Conservation (phyloP, 2,888 invertebrate genomes). For the Idaea straminata region DNA sequence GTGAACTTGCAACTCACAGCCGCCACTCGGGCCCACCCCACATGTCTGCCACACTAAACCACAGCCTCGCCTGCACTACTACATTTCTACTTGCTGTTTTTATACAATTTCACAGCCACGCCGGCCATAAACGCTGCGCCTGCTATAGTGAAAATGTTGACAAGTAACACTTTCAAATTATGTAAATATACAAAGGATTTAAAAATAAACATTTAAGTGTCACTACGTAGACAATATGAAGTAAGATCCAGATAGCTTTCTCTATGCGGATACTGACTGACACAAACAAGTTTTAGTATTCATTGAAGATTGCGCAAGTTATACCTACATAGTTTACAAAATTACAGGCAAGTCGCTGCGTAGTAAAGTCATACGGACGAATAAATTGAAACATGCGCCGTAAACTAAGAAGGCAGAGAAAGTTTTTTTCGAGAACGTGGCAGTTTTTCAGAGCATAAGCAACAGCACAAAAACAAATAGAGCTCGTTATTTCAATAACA, state of each 20-base stretch:
- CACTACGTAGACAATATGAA: conserved; percentile 39
- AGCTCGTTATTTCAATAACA: not conserved
- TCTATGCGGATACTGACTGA: conserved; percentile 51
- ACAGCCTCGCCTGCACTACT: not conserved
- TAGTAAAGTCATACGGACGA: conserved; percentile 46
- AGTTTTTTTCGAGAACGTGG: conserved; percentile 47
- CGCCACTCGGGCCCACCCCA: conserved; percentile 45
- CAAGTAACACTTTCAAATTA: conserved; percentile 29
- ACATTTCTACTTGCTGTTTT: conserved; percentile 7
- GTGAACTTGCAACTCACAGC: conserved; percentile 50
- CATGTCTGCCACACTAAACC: conserved; percentile 22
- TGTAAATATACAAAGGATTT: conserved; percentile 31
- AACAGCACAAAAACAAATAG: not conserved
- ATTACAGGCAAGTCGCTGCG: conserved; percentile 44
- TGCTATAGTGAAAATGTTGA: conserved; percentile 17
- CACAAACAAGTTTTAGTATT: conserved; percentile 59
- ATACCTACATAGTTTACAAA: conserved; percentile 49
- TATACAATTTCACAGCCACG: conserved; percentile 8
- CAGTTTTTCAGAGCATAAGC: conserved; percentile 32
- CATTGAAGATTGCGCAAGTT: conserved; percentile 61
- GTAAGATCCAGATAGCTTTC: conserved; percentile 58
- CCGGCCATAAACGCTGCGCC: conserved; percentile 30
- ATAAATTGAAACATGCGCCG: conserved; percentile 55
- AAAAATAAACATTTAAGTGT: conserved; percentile 41
- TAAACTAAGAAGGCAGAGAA: conserved; percentile 54